Evolutionary conservation across 2,888 invertebrate species (phyloP).

Genomic region (Hartigia nigra): DNA sequence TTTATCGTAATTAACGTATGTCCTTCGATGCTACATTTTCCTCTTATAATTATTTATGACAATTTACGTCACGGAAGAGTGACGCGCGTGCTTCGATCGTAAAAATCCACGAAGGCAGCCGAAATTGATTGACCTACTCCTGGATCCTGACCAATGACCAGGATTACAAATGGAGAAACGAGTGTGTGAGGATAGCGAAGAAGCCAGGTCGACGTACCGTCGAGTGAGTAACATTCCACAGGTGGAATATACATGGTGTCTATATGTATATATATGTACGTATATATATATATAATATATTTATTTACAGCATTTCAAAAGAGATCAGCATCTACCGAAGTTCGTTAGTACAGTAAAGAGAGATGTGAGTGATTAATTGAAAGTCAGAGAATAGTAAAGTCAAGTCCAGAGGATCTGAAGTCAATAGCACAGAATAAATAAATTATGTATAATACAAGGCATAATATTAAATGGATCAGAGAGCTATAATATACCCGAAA

Average conservation of each 20-base stretch:
- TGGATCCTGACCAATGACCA: background rate
- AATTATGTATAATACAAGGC: constrained; percentile 27
- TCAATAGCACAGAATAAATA: constrained; percentile 62
- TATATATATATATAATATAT: background rate
- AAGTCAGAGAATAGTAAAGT: constrained; percentile 38
- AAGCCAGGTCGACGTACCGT: background rate
- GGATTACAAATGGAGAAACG: background rate
- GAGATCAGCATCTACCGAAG: background rate
- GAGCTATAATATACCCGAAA: background rate
- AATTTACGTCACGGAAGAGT: background rate
- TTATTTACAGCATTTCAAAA: background rate
- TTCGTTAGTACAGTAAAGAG: constrained; percentile 40
- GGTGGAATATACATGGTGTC: background rate
- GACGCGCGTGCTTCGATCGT: background rate
- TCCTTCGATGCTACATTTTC: background rate
- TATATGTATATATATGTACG: background rate
- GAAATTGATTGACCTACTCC: background rate
- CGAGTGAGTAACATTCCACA: background rate
- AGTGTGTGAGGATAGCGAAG: background rate
- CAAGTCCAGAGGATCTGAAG: constrained; percentile 50
- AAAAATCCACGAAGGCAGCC: background rate
- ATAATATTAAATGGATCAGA: constrained; percentile 13
- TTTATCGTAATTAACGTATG: background rate
- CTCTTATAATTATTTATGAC: background rate
- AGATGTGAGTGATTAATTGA: constrained; percentile 29